phyloP scores from a whole-genome alignment of 1,140 invertebrate species.

The Drosophila leontia region DNA sequence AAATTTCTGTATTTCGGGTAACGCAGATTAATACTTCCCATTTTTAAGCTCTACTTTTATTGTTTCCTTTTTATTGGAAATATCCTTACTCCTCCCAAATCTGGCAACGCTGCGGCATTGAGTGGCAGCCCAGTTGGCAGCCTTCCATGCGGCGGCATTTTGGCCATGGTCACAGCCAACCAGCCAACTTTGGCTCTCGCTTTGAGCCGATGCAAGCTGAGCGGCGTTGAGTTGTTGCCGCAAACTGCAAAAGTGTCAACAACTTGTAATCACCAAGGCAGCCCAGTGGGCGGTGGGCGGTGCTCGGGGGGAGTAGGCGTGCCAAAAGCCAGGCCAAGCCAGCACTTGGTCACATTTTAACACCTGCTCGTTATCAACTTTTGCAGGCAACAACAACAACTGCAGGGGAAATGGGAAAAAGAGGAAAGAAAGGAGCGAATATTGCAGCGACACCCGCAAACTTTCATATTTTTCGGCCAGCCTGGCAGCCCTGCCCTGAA shows the following conservation, averaged over 20 bases:
- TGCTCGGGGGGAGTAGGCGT: constrained; percentile 24
- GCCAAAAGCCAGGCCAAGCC: constrained; percentile 43
- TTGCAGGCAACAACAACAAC: constrained; percentile 61
- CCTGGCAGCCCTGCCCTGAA: constrained; percentile 72
- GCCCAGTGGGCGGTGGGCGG: constrained; percentile 8
- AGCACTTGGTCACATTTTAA: constrained; percentile 81
- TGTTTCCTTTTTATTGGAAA: too few species aligned
- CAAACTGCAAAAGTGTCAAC: constrained; percentile 82
- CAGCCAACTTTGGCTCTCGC: constrained; percentile 67
- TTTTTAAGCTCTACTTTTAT: neutral
- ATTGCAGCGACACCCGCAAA: constrained; percentile 68
- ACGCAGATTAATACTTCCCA: neutral
- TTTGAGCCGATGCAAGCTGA: constrained; percentile 55
- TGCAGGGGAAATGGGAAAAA: constrained; percentile 30
- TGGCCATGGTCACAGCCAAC: constrained; percentile 69
- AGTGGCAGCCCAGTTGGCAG: constrained; percentile 56
- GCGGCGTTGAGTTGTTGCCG: constrained; percentile 69
- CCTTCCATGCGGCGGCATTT: constrained; percentile 49
- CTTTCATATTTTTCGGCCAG: constrained; percentile 66
- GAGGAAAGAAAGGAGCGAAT: constrained; percentile 39
- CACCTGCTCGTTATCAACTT: constrained; percentile 83
- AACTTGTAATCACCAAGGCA: constrained; percentile 77
- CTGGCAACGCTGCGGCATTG: constrained; percentile 35
- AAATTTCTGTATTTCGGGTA: neutral
- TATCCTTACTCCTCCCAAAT: neutral